Evolutionary conservation across 2,888 invertebrate species (phyloP), one percentile per base, ranked within the genome.

Genomic region (Nomada ferruginata): DNA sequence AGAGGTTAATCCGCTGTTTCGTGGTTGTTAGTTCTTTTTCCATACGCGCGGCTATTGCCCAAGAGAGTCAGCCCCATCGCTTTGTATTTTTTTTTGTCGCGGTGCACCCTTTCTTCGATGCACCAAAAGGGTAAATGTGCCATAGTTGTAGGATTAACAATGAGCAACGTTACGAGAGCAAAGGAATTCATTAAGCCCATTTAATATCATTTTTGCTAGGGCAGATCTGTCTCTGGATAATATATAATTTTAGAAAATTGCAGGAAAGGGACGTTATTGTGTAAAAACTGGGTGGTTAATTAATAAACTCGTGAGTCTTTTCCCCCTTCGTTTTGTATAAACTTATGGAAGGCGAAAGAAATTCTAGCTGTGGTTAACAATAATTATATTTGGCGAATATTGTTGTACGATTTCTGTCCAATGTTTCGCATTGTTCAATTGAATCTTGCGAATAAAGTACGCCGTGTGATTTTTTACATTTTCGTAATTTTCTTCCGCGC

Each of bases 1-100:
- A 82, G 64, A 83, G 79, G 83, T 89, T 90, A 89, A 89, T 85
- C 83, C 57, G 52, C 36, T 81, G 69, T 82, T 55, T 52, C 74
- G 52, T 60, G 73, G 80, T 50, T 44, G 57, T 53, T 70, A 29
- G 52, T 63, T 53, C 66, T 74, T 78, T 70, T 50, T 66, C 42
- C 72, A 47, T 76, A 57, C 60, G 73, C 74, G 63, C 20, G 74
- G 55, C 72, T 60, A 69, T 73, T 55, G 69, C 61, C 55, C 59
- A 71, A 69, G 47, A 72, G 68, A 68, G 61, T 55, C 44, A 53
- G 23, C 23, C 44, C 47, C 52, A 13, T 59, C 52, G 75, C 68
- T 66, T 66, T 80, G 53, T 70, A 71, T 52, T 47, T 23, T 74
- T 74, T 52, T 65, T 36, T 23, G 23, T 23, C 70, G 55, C 63